phyloP scores from a whole-genome alignment of 1,140 invertebrate genomes.

The Caerostris extrusa region DNA sequence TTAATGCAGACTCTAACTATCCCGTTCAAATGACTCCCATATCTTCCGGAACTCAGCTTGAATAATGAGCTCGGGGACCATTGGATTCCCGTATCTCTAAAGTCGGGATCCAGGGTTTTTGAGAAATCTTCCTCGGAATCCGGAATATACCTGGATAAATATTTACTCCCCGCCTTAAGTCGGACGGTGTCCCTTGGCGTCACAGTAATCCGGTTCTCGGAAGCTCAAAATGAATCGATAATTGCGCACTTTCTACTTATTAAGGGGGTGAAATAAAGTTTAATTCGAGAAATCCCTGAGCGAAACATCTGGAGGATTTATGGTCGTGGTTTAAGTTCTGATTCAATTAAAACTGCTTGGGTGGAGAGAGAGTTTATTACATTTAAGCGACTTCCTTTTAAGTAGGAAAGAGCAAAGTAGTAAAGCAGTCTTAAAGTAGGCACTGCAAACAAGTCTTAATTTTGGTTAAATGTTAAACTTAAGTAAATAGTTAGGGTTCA shows the following conservation, averaged over 20 bases:
- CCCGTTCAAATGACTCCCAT: conserved; percentile 2
- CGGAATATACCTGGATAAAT: conserved; percentile 1
- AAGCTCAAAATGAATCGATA: conserved; percentile 25
- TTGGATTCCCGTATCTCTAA: background rate
- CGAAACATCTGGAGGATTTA: background rate
- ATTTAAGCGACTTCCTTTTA: background rate
- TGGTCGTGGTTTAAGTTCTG: background rate
- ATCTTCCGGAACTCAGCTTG: background rate
- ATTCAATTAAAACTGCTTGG: conserved; percentile 18
- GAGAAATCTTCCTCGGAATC: background rate
- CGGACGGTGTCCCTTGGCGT: background rate
- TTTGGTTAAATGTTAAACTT: background rate
- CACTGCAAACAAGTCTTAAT: background rate
- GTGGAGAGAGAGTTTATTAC: conserved; percentile 13
- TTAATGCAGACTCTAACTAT: conserved; percentile 17
- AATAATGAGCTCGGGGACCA: conserved; percentile 13
- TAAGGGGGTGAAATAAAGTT: background rate
- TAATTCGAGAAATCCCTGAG: background rate
- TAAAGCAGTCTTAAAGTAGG: background rate
- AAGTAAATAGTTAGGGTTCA: too few relatives aligned
- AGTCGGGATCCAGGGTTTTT: background rate
- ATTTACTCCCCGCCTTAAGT: background rate
- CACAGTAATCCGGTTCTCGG: background rate
- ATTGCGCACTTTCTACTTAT: background rate
- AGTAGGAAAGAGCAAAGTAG: background rate